A percentile compares a stretch with the other conserved stretches of the same genome.
phyloP scores from a whole-genome alignment of 2,888 invertebrate genomes.

The Teleiodes luculella region DNA sequence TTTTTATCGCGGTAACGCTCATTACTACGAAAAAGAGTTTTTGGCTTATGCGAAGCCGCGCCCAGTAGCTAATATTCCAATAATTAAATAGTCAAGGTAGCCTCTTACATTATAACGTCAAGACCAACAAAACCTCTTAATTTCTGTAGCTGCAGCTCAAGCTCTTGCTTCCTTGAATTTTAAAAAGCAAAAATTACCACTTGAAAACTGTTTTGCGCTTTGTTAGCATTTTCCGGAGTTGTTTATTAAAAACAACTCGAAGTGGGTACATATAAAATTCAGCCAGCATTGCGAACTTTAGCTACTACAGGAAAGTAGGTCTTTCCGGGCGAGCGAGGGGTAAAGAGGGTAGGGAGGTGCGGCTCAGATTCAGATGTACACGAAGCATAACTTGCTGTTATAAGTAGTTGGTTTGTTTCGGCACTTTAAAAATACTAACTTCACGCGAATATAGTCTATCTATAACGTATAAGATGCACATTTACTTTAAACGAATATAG shows the following conservation, averaged over 20 bases:
- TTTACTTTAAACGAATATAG: no score
- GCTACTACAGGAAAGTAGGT: slow-evolving; percentile 15
- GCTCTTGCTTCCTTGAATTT: slow-evolving; percentile 3
- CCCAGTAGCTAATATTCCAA: no score
- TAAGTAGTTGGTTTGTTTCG: no score
- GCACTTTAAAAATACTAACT: no score
- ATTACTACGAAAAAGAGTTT: no score
- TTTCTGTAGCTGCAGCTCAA: not conserved
- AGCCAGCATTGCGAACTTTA: slow-evolving; percentile 18
- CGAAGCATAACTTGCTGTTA: not conserved
- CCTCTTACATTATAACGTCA: not conserved
- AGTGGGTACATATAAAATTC: slow-evolving; percentile 18
- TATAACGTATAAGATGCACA: no score
- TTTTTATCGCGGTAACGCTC: no score
- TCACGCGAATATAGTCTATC: no score
- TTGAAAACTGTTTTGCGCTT: slow-evolving; percentile 6
- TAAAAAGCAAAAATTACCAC: slow-evolving; percentile 10
- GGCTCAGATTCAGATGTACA: no score
- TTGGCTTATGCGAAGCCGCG: no score
- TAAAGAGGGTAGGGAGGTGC: not conserved
- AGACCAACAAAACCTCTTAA: not conserved
- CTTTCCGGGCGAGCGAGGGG: slow-evolving; percentile 1
- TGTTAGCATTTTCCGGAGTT: slow-evolving; percentile 10
- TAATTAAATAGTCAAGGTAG: no score
- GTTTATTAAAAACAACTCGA: slow-evolving; percentile 14